A percentile compares a stretch with the other conserved stretches of the same genome.
phyloP scores from a whole-genome alignment of 2,797 vertebrate species.

The Mormyrops attenuatus region DNA sequence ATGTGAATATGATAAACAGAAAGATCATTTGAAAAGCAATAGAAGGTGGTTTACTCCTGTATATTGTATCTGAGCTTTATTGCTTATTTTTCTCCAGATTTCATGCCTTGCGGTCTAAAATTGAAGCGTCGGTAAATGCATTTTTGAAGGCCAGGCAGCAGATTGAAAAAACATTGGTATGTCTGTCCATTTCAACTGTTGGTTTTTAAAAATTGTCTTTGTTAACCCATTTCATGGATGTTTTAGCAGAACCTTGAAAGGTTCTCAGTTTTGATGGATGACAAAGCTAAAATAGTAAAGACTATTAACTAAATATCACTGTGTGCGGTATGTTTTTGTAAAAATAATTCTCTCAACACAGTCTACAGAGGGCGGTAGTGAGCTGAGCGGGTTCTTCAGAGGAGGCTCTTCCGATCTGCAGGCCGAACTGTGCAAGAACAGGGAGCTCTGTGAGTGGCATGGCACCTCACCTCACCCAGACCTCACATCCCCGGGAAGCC shows the following conservation, averaged over 20 bases:
- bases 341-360: conserved; percentile 36
- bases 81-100: conserved; percentile 52
- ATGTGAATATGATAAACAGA: neutral
- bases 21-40: neutral
- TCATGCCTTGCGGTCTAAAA: conserved; percentile 54
- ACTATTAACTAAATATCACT: neutral
- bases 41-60: neutral
- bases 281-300: neutral
- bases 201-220: neutral
- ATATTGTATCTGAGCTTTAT: neutral
- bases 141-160: conserved; percentile 62
- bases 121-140: conserved; percentile 54
- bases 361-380: conserved; percentile 81
- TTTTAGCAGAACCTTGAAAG: neutral
- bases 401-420: conserved; percentile 44
- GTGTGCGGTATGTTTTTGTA: neutral
- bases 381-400: conserved; percentile 64
- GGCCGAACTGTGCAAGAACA: conserved; percentile 61
- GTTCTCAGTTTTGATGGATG: neutral
- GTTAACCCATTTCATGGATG: neutral
- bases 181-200: conserved; percentile 26
- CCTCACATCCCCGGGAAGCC: neutral
- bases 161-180: conserved; percentile 65
- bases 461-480: neutral
- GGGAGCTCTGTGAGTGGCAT: conserved; percentile 63